phyloP scores from a whole-genome alignment of 2,797 vertebrate genomes.

The Podarcis lilfordi region DNA sequence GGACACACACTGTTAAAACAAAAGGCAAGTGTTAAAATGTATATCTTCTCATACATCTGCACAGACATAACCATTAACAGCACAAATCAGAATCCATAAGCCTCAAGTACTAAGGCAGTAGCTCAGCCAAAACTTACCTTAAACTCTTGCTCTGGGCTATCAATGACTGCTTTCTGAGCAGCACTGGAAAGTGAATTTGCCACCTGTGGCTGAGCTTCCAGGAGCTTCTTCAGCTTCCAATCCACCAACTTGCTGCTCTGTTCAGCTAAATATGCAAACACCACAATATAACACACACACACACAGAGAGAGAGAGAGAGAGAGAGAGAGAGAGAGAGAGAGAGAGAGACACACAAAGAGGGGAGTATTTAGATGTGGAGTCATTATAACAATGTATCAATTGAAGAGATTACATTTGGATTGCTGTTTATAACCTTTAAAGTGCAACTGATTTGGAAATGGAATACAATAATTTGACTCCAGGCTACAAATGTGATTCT shows the following conservation, averaged over 20 bases:
- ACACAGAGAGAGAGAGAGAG: conserved; percentile 55
- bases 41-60: conserved; percentile 4
- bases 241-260: conserved; percentile 90
- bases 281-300: conserved; percentile 61
- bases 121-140: conserved; percentile 79
- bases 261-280: conserved; percentile 83
- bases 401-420: conserved; percentile 60
- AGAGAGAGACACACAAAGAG: conserved; percentile 48
- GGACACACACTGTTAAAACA: conserved; percentile 30
- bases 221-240: conserved; percentile 91
- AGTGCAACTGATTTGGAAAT: conserved; percentile 13
- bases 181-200: conserved; percentile 83
- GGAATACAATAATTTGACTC: conserved; percentile 1
- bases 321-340: conserved; percentile 50
- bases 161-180: conserved; percentile 82
- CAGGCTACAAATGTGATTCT: background rate
- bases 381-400: conserved; percentile 57
- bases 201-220: conserved; percentile 88
- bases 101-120: conserved; percentile 57
- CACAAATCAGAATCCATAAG: conserved; percentile 28
- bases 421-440: background rate
- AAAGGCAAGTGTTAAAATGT: conserved; percentile 22
- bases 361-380: conserved; percentile 62
- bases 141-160: conserved; percentile 80
- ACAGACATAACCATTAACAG: background rate